Percentiles rank a stretch among this genome's conserved stretches.
phyloP scores from a whole-genome alignment of 2,113 vertebrate species.

The Brachionichthys hirsutus region DNA sequence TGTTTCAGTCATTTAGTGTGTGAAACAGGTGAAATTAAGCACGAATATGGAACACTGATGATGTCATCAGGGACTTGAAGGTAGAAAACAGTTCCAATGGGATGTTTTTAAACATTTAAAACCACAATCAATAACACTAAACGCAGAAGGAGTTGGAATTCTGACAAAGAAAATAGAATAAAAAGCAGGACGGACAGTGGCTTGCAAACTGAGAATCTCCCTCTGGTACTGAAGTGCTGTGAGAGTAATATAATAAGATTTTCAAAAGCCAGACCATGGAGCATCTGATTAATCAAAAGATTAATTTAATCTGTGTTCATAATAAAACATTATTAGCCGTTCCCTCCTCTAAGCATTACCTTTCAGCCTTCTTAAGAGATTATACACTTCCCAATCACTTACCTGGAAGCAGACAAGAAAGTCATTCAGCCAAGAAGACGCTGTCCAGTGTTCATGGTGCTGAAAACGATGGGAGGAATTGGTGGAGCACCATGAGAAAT shows the following conservation, averaged over 20 bases:
- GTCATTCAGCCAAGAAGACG: slow-evolving; percentile 68
- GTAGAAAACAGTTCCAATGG: no score
- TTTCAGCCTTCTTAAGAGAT: slow-evolving; percentile 60
- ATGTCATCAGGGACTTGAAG: no score
- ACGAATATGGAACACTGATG: no score
- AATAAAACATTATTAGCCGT: slow-evolving; percentile 42
- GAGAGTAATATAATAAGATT: slow-evolving; percentile 31
- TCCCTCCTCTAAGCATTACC: slow-evolving; percentile 42
- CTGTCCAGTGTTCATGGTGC: slow-evolving; percentile 34
- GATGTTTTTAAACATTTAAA: no score
- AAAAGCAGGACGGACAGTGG: not conserved
- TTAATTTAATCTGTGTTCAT: slow-evolving; percentile 58
- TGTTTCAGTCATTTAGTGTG: no score
- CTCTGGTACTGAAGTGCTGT: not conserved
- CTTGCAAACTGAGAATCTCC: slow-evolving; percentile 8
- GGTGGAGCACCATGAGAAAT: slow-evolving; percentile 63
- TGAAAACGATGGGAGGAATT: slow-evolving; percentile 44
- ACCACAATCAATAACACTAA: no score
- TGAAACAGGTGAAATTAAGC: no score
- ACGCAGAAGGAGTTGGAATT: no score
- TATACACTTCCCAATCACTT: slow-evolving; percentile 55
- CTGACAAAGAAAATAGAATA: not conserved
- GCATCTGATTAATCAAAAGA: slow-evolving; percentile 56
- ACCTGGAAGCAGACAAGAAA: slow-evolving; percentile 60
- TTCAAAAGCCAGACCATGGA: slow-evolving; percentile 21